Base-by-base conservation (phyloP, 2,113 vertebrate genomes). In the Microcebus ravelobensis region DNA sequence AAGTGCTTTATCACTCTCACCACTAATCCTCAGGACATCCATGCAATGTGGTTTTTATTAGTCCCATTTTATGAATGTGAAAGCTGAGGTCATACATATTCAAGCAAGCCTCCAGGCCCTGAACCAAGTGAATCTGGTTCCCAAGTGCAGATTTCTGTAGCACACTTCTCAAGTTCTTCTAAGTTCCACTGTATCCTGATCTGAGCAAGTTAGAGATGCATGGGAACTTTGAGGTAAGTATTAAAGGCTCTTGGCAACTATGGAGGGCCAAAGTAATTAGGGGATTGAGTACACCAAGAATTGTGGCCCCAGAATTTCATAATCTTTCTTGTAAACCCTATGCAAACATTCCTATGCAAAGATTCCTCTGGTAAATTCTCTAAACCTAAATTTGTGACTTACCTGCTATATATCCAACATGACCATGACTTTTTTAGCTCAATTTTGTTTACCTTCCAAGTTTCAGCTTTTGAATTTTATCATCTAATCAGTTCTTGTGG, bases 391-490 rank as follows among this genome's bases (percentile, higher is more conserved):
- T n/a, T 65, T 71, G 73, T 34, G 25, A 82, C 18, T 9, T 11
- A 61, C 11, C 23, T 31, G 21, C 71, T 89, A 0, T 74, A 63
- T 57, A 45, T 31, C 8, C 48, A 90, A 74, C 20, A 45, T 29
- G 63, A 85, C 23, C 4, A 9, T 48, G 55, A 73, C 20, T 63
- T 81, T 63, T 94, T 57, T 34, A 77, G 45, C 20, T 73, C 23
- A 31, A 57, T 48, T 50, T 39, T 36, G 52, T 84, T 76, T 76
- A 57, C 27, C 8, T 65, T 91, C 14, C 31, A 88, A 76, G 15
- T 67, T 93, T 74, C 61, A 93, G 48, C 6, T 89, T 91, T 70
- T 89, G 42, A 57, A 50, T 80, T 79, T 85, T 89, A 67, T 71
- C 48, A 76, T 70, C 25, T 39, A 67, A 36, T 67, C 15, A 77